These are phyloP conservation scores for Beaufortia kweichowensis DNA, from an alignment of 2,113 vertebrate genomes.

Conservation along the genomic window DNA sequence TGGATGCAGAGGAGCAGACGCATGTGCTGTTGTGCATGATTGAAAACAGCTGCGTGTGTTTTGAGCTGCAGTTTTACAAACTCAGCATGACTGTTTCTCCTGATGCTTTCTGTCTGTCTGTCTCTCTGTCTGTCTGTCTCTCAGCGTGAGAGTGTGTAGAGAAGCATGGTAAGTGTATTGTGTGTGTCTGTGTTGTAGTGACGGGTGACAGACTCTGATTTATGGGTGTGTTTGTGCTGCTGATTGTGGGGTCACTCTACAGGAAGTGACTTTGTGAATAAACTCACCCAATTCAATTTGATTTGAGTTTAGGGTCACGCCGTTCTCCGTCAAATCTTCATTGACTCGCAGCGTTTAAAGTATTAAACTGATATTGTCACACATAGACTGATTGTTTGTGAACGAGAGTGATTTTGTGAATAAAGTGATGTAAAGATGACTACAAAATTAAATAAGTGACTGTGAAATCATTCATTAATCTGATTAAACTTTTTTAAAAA, in stretches of 20 bases:
- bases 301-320: constrained; percentile 4
- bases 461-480: too few species aligned
- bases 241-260: constrained; percentile 35
- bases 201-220: constrained; percentile 73
- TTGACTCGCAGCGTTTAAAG: too few species aligned
- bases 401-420: too few species aligned
- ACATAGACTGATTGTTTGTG: too few species aligned
- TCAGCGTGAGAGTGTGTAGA: constrained; percentile 4
- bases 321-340: background rate
- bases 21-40: background rate
- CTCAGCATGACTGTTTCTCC: constrained; percentile 1
- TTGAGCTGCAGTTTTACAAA: constrained; percentile 11
- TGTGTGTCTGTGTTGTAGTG: constrained; percentile 47
- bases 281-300: background rate
- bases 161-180: constrained; percentile 16
- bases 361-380: too few species aligned
- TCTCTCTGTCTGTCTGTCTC: constrained; percentile 58
- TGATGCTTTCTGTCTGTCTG: background rate
- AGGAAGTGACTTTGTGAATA: constrained; percentile 32
- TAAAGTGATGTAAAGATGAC: too few species aligned
- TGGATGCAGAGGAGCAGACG: background rate
- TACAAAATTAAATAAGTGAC: background rate
- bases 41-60: constrained; percentile 22
- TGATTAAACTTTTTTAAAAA: too few species aligned
- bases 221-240: constrained; percentile 63